Evolutionary conservation across 2,797 vertebrate genomes (phyloP), one percentile per base, ranked within the genome.

Genomic region (Sciurus carolinensis): DNA sequence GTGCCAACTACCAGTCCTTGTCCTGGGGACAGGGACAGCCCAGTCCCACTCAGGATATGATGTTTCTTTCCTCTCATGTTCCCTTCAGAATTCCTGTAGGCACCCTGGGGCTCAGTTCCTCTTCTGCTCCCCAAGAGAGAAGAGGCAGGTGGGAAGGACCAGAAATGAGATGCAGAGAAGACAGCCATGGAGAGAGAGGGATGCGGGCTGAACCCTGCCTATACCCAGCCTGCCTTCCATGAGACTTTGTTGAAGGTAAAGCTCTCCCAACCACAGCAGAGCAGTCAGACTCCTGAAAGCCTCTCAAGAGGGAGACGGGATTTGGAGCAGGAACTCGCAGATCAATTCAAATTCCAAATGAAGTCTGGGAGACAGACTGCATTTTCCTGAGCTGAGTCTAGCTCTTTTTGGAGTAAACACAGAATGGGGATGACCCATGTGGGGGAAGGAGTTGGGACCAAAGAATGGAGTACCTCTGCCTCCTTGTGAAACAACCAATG

Each of bases 291-390:
- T 54, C 39, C 26, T 44, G 3, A 14, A 13, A 14, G 81, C 6
- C 36, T 24, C 36, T 52, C 10, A 9, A 2, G 7, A 20, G 36
- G 1, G 0, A 17, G 12, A 1, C 3, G 30, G 36, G 0, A 0
- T 8, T 12, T 10, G 28, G 33, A 36, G 52, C 8, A 39, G 77
- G 62, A 14, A 44, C 15, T 47, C 26, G 52, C 0, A 0, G 13
- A 39, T 84, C 47, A 52, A 64, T 66, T 85, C 33, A 83, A 57
- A 66, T 26, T 77, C 67, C 57, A 4, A n/a, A 82, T 91, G 50
- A 64, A 75, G 44, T 4, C 12, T 72, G 13, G 24, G 26, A 17
- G 83, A 8, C 11, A 5, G 2, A 39, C 47, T 44, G 57, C 39
- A 8, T 67, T 88, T 72, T 18, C 47, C 28, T 54, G 22, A 76